These are phyloP conservation scores for Pseudomyrmex sp. DNA, from an alignment of 1,140 invertebrate genomes.

Conservation along the genomic window DNA sequence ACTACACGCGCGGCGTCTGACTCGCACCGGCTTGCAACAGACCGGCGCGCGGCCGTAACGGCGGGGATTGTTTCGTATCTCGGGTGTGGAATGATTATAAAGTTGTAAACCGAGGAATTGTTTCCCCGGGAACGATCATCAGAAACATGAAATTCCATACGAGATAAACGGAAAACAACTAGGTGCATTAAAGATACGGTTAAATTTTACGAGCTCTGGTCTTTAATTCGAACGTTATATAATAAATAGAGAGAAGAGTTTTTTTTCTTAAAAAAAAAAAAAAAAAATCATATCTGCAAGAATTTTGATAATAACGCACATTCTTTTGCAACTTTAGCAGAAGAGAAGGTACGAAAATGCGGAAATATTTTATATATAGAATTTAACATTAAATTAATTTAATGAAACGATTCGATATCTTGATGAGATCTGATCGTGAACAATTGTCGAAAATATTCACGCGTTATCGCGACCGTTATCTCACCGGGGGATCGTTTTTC, in stretches of 20 bases:
- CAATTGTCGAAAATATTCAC: not conserved
- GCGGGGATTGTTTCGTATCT: conserved; percentile 35
- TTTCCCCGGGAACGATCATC: conserved; percentile 17
- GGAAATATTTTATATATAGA: too few relatives aligned
- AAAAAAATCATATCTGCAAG: too few relatives aligned
- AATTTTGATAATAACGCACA: too few relatives aligned
- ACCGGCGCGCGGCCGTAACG: conserved; percentile 6
- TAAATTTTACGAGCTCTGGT: not conserved
- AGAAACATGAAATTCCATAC: conserved; percentile 21
- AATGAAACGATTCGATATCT: not conserved
- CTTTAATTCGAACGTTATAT: not conserved
- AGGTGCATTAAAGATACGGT: not conserved
- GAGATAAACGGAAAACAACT: not conserved
- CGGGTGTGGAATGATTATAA: conserved; percentile 41
- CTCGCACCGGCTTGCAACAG: conserved; percentile 32
- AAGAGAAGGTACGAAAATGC: too few relatives aligned
- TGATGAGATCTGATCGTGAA: not conserved
- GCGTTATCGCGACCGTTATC: not conserved
- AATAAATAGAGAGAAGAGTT: not conserved
- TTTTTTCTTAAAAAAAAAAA: too few relatives aligned
- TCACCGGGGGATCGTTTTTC: not conserved
- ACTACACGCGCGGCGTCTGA: conserved; percentile 22
- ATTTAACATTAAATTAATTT: too few relatives aligned
- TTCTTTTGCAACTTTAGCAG: too few relatives aligned
- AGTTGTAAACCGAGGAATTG: conserved; percentile 50